Conservation (phyloP, 2,113 vertebrate genomes). For the Megaceryle torquata region DNA sequence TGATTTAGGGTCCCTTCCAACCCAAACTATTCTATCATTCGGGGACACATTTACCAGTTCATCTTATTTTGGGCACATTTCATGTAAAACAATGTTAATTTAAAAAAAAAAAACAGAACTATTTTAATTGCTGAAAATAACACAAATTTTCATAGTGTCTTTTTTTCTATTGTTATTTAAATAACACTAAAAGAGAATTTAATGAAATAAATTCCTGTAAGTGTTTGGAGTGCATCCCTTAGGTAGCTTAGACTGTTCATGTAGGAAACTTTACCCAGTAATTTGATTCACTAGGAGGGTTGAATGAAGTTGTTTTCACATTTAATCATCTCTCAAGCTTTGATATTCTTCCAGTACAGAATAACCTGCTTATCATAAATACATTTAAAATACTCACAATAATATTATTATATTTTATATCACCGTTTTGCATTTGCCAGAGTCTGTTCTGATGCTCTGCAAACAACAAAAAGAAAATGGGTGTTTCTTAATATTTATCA, state of each 20-base stretch:
- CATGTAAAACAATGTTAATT: slow-evolving; percentile 50
- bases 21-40: not conserved
- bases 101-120: not conserved
- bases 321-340: not conserved
- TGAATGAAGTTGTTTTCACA: slow-evolving; percentile 23
- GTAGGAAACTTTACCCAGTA: not conserved
- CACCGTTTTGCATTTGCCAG: not conserved
- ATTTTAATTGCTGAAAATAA: slow-evolving; percentile 56
- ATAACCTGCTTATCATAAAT: not conserved
- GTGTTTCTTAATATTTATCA: not conserved
- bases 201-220: slow-evolving; percentile 10
- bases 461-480: not conserved
- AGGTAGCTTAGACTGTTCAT: not conserved
- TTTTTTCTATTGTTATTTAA: slow-evolving; percentile 36
- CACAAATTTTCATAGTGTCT: slow-evolving; percentile 17
- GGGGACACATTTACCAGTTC: not conserved
- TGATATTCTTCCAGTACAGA: not conserved
- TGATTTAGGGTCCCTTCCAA: not conserved
- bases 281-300: not conserved
- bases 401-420: not conserved
- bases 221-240: not conserved
- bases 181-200: slow-evolving; percentile 15
- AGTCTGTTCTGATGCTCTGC: not conserved
- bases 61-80: not conserved
- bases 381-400: not conserved